Percentiles rank a stretch among this genome's conserved stretches.
Conservation (phyloP, 2,797 vertebrate species). For the Schizothorax lantsangensis region DNA sequence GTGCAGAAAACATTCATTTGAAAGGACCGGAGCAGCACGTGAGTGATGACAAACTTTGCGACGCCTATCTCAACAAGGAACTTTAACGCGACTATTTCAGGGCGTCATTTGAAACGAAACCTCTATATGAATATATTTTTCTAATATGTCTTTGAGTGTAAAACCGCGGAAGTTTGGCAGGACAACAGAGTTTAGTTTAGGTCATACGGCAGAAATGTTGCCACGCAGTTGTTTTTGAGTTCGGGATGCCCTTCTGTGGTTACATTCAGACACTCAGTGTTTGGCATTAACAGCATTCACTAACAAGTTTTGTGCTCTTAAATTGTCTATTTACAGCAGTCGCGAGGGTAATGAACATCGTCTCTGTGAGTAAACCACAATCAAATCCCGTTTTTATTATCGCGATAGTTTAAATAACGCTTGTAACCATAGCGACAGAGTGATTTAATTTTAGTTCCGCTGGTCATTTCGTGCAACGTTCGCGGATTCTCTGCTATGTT, state of each 20-base stretch:
- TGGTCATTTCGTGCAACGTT: not conserved
- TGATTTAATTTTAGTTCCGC: not conserved
- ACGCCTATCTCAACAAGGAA: not conserved
- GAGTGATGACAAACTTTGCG: slow-evolving; percentile 28
- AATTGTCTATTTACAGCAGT: not conserved
- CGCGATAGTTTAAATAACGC: not conserved
- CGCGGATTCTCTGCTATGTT: not conserved
- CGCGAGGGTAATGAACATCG: not conserved
- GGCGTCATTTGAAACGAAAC: not conserved
- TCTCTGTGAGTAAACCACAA: not conserved
- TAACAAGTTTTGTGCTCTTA: not conserved
- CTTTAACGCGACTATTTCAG: not conserved
- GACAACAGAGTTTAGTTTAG: not conserved
- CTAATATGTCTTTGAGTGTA: not conserved
- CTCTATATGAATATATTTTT: not conserved
- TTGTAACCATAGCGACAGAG: not conserved
- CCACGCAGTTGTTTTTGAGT: slow-evolving; percentile 50
- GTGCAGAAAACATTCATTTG: not conserved
- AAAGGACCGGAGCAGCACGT: not conserved
- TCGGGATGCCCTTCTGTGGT: not conserved
- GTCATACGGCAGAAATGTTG: slow-evolving; percentile 35
- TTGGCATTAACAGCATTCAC: not conserved
- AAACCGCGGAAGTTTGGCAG: not conserved
- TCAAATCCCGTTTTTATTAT: not conserved
- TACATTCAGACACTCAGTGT: not conserved